Evolutionary conservation across 2,113 vertebrate species (phyloP), one percentile per base, ranked within the genome.

Genomic region (Antennarius striatus): DNA sequence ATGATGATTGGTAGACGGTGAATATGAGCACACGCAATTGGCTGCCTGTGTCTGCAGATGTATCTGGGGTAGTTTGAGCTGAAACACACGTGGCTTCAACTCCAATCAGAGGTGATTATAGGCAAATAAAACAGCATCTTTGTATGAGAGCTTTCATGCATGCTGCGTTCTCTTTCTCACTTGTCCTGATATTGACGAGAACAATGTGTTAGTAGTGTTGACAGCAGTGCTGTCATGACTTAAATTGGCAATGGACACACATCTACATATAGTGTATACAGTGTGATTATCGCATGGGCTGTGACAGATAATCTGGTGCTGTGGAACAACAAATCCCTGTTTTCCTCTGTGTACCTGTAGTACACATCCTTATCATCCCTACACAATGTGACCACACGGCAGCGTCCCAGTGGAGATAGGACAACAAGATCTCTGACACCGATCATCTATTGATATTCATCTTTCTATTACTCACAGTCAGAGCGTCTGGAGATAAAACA

Each of bases 1-100:
- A 64, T 73, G 14, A 62, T 29, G 66, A 68, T 64, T 80, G 66
- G 69, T 58, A 47, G 68, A 55, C 66, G 66, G 74, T 82, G 66
- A 56, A 68, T 16, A 56, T 50, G 47, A 72, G 29, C n/a, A 16
- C 29, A 42, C 36, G 11, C n/a, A 63, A 83, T 69, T 67, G 63
- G 82, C 42, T 79, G 54, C 14, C 28, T 80, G 65, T 42, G 53
- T 15, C 8, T 36, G 32, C 32, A 12, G 47, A 57, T 71, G 54
- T 62, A 68, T 70, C 71, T 53, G 54, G 54, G 55, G 61, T 42
- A 36, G 32, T 78, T 68, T 53, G 50, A 68, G 54, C 13, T 62
- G 52, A 74, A 32, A 71, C 58, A 56, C 45, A 28, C 48, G 65
- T 47, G 60, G 61, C 42, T 75, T 80, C 50, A 56, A 49, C 52